Conservation (phyloP, 2,113 vertebrate species). For the Anarrhichthys ocellatus region DNA sequence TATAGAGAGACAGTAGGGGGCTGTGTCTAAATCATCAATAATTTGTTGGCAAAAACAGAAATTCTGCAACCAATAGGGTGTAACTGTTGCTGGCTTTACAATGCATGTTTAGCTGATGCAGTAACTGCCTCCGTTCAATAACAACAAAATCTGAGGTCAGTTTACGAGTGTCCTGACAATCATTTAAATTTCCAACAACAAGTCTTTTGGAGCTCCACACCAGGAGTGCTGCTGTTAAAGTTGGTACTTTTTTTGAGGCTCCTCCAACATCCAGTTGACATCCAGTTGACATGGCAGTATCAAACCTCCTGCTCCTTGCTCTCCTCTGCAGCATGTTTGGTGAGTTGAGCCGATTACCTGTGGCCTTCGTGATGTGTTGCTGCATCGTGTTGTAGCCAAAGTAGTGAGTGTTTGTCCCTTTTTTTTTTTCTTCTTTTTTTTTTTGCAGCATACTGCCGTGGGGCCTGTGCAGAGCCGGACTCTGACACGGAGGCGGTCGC, state of each 20-base stretch:
- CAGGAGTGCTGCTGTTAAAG: background rate
- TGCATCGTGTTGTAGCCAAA: background rate
- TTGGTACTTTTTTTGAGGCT: constrained; percentile 1
- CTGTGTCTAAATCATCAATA: constrained; percentile 49
- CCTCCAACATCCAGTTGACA: constrained; percentile 3
- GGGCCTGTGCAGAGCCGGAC: constrained; percentile 91
- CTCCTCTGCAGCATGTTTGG: constrained; percentile 73
- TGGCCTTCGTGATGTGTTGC: background rate
- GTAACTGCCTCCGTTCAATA: background rate
- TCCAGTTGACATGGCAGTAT: constrained; percentile 49
- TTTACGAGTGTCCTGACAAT: background rate
- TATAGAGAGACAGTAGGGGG: background rate
- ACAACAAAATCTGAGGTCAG: background rate
- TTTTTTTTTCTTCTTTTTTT: background rate
- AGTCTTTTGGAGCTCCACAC: background rate
- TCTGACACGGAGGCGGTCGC: constrained; percentile 89
- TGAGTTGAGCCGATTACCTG: constrained; percentile 64
- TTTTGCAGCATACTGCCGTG: constrained; percentile 45
- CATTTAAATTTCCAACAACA: background rate
- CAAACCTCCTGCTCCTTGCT: constrained; percentile 62
- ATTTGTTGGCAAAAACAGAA: constrained; percentile 25
- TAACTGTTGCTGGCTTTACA: constrained; percentile 33
- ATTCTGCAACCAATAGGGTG: background rate
- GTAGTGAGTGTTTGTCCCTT: no score
- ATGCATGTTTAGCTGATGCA: constrained; percentile 50